Conservation (phyloP, 2,888 invertebrate genomes). For the Prenolepis imparis region DNA sequence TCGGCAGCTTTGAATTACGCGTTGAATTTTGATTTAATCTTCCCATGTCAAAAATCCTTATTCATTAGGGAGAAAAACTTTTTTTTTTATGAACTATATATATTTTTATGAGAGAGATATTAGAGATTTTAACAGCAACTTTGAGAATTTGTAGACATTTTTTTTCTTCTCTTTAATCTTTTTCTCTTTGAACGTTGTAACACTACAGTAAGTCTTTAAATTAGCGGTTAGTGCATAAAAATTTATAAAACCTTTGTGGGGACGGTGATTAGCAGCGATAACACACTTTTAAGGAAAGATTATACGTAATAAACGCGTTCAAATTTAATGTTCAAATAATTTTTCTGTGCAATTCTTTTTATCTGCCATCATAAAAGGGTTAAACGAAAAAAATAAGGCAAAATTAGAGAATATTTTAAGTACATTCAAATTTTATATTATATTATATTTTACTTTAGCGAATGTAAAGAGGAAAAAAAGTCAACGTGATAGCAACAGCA, state of each 20-base stretch:
- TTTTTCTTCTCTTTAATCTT: not conserved
- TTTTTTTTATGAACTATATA: not conserved
- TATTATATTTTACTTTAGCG: too few relatives aligned
- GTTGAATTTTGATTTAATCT: slow-evolving; percentile 18
- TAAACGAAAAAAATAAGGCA: not conserved
- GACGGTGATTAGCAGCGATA: not conserved
- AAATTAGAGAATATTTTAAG: not conserved
- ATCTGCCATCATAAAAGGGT: not conserved
- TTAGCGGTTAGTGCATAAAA: not conserved
- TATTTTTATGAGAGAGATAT: slow-evolving; percentile 7
- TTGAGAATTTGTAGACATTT: not conserved
- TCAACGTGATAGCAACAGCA: too few relatives aligned
- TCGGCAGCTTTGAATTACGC: not conserved
- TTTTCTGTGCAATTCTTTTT: not conserved
- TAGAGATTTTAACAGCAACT: not conserved
- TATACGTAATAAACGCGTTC: not conserved
- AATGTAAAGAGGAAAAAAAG: not conserved
- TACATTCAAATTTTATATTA: too few relatives aligned
- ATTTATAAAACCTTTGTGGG: not conserved
- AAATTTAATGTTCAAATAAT: not conserved
- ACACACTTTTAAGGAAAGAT: not conserved
- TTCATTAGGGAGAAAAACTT: not conserved
- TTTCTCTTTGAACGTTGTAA: not conserved
- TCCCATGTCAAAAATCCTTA: not conserved
- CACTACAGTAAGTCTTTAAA: not conserved